Base-by-base conservation (phyloP, 1,140 invertebrate genomes). In the Listronotus bonariensis region DNA sequence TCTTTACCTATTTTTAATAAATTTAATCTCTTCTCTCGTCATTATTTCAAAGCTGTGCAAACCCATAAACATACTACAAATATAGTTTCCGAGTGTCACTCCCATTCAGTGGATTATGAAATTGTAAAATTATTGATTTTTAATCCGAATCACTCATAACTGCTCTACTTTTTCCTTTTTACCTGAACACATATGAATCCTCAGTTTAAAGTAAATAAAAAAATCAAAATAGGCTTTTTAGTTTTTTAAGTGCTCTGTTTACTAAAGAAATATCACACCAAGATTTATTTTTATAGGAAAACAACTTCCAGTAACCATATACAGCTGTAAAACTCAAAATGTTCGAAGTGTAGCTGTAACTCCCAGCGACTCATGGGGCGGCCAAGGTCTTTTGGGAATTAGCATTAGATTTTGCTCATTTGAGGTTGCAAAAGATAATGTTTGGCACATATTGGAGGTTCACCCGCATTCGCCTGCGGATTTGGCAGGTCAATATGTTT, bases 361-460 rank as follows among this genome's bases (percentile, higher is more conserved):
- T 45, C 98, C 97, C 0, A 96, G 91, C 76, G 89, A 90, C 72
- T 88, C 86, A 62, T 97, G 95, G 95, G 95, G 95, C 66, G 96
- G 96, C 7, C 95, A 99, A 78, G 98, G 98, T 1, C 82, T 99
- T 4, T 84, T 99, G 26, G 98, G 98, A 34, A 95, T 99, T 45
- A 98, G 95, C 75, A 99, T 99, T 73, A 85, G 95, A 62, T 99
- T 99, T 83, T 99, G 97, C 81, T 99, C 97, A 0, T 99, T 99
- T 83, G 96, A 99, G 84, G 96, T 97, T 63, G 97, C 97, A 18
- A 98, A 97, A 84, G 96, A 99, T 82, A 98, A 98, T 84, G 97
- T 99, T 10, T 99, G 98, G 97, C 96, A 99, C 83, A 89, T 99
- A 65, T 81, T 98, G 80, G 95, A 98, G 80, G 92, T 99, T 3